A percentile compares a stretch with the other conserved stretches of the same genome.
phyloP scores from a whole-genome alignment of 2,888 invertebrate genomes.

The Heteromurus nitidus region DNA sequence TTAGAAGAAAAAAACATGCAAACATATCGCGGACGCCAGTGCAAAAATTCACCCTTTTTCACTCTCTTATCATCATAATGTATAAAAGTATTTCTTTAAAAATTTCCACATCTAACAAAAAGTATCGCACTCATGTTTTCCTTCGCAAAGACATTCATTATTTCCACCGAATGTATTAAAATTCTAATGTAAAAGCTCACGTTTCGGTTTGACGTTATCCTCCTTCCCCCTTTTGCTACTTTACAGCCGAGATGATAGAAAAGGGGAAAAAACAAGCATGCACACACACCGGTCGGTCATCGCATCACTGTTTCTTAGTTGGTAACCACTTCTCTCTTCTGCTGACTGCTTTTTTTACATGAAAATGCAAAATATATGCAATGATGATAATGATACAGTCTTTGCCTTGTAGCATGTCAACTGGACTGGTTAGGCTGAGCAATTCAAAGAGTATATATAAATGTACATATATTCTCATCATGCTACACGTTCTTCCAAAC shows the following conservation, averaged over 20 bases:
- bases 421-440: too few species aligned
- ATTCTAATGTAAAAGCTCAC: constrained; percentile 34
- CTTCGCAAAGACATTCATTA: constrained; percentile 26
- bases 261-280: too few species aligned
- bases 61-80: not conserved
- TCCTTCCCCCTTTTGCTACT: not conserved
- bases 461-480: not conserved
- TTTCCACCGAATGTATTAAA: constrained; percentile 18
- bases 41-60: not conserved
- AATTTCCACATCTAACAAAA: not conserved
- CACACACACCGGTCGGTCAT: too few species aligned
- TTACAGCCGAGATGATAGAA: not conserved
- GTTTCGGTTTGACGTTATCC: constrained; percentile 32
- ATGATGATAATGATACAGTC: constrained; percentile 39
- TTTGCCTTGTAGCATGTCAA: constrained; percentile 50
- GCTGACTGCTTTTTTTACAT: not conserved
- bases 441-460: not conserved
- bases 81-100: not conserved
- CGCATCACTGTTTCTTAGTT: not conserved
- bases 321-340: not conserved
- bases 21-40: constrained; percentile 30
- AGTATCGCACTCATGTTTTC: constrained; percentile 31
- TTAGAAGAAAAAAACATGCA: constrained; percentile 42
- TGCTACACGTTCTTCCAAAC: too few species aligned
- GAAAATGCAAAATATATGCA: constrained; percentile 32